phyloP scores from a whole-genome alignment of 2,113 vertebrate genomes.

The Indicator maculatus region DNA sequence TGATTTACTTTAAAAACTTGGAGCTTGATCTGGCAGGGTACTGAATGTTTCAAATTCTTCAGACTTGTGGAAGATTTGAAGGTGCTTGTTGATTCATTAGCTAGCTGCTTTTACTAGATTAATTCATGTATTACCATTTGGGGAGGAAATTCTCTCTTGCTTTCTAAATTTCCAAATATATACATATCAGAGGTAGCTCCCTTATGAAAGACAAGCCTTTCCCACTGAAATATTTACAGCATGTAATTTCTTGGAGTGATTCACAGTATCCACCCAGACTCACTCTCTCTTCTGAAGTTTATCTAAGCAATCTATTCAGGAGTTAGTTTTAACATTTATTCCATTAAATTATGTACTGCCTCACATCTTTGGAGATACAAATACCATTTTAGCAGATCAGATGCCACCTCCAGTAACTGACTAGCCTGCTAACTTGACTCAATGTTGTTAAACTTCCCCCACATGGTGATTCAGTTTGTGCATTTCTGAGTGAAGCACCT shows the following conservation, averaged over 20 bases:
- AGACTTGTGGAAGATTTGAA: neutral
- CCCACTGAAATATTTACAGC: neutral
- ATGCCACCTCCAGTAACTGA: conserved; percentile 5
- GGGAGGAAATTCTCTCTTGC: neutral
- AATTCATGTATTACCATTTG: neutral
- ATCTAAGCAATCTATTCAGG: neutral
- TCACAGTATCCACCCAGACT: neutral
- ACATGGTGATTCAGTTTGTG: neutral
- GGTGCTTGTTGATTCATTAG: neutral
- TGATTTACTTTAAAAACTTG: conserved; percentile 12
- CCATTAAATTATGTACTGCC: neutral
- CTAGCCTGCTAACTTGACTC: neutral
- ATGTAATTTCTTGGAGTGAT: neutral
- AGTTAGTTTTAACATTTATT: neutral
- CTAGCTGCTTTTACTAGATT: neutral
- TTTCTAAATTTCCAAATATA: neutral
- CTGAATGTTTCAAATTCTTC: neutral
- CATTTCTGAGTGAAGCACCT: neutral
- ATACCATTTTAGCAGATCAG: conserved; percentile 3
- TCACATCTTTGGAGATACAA: neutral
- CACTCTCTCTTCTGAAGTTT: neutral
- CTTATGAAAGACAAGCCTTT: neutral
- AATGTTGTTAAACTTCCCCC: neutral
- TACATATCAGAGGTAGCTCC: neutral
- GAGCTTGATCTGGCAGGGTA: neutral